A percentile compares a stretch with the other conserved stretches of the same genome.
Conservation (phyloP, 2,113 vertebrate genomes). For the Thamnophis sirtalis region DNA sequence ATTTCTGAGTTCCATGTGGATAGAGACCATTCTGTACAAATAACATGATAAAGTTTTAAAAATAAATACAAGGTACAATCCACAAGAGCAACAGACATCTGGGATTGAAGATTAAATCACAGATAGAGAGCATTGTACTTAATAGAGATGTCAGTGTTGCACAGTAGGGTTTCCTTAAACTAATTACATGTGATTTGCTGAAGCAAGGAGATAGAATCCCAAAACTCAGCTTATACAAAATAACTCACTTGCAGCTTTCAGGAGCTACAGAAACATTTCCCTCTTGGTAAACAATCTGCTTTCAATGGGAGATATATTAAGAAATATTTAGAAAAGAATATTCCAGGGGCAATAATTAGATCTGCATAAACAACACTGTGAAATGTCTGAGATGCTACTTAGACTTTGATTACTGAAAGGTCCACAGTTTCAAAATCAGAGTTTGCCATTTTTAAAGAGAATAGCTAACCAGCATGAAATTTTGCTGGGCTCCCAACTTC, state of each 20-base stretch:
- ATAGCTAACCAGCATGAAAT: neutral
- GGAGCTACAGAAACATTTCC: neutral
- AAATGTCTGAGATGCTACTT: neutral
- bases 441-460: neutral
- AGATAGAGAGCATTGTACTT: neutral
- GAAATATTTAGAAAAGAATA: neutral
- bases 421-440: neutral
- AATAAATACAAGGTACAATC: neutral
- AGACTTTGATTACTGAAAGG: neutral
- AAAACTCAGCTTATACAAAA: neutral
- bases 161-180: slow-evolving; percentile 4
- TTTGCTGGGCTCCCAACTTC: neutral
- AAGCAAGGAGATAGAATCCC: slow-evolving; percentile 6
- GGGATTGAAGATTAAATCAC: neutral
- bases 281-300: neutral
- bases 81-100: neutral
- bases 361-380: neutral
- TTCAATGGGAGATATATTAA: neutral
- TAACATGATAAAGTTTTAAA: neutral
- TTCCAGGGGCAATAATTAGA: neutral
- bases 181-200: slow-evolving; percentile 17
- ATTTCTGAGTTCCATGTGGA: neutral
- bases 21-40: neutral
- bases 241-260: neutral
- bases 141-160: neutral